Evolutionary conservation across 2,113 vertebrate genomes (phyloP).

Genomic region (Gadus chalcogrammus): DNA sequence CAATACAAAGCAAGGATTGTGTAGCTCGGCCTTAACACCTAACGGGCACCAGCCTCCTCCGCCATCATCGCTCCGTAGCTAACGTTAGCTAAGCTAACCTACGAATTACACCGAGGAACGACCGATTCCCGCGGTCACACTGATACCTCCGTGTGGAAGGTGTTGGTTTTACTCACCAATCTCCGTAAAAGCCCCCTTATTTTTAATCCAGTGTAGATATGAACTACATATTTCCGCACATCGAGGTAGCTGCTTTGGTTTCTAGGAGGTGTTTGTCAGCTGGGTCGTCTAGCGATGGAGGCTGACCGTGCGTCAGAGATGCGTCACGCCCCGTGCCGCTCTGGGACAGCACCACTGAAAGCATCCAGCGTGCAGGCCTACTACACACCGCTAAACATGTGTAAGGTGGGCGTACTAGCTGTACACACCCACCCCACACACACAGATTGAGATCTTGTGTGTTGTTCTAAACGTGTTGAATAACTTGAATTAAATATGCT

Average conservation of each 20-base stretch:
- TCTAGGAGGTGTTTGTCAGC: constrained; percentile 45
- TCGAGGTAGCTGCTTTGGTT: constrained; percentile 34
- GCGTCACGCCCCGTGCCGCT: constrained; percentile 50
- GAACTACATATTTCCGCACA: constrained; percentile 61
- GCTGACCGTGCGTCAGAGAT: constrained; percentile 17
- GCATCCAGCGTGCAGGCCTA: too few species aligned
- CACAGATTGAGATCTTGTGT: too few species aligned
- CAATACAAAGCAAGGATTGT: not conserved
- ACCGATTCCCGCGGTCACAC: too few species aligned
- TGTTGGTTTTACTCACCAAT: constrained; percentile 46
- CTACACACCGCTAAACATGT: too few species aligned
- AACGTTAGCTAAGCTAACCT: too few species aligned
- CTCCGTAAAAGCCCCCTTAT: constrained; percentile 25
- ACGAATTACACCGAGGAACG: too few species aligned
- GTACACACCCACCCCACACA: too few species aligned
- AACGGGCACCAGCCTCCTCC: constrained; percentile 48
- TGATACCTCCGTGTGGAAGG: too few species aligned
- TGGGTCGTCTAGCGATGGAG: constrained; percentile 45
- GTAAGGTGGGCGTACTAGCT: too few species aligned
- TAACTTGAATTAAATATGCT: too few species aligned
- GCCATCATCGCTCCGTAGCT: constrained; percentile 20
- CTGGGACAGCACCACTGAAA: not conserved
- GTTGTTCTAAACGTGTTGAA: too few species aligned
- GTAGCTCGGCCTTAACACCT: constrained; percentile 35
- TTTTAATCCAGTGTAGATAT: constrained; percentile 21